Evolutionary conservation across 2,888 invertebrate genomes (phyloP), one percentile per base, ranked within the genome.

Genomic region (Lasioglossum morio): DNA sequence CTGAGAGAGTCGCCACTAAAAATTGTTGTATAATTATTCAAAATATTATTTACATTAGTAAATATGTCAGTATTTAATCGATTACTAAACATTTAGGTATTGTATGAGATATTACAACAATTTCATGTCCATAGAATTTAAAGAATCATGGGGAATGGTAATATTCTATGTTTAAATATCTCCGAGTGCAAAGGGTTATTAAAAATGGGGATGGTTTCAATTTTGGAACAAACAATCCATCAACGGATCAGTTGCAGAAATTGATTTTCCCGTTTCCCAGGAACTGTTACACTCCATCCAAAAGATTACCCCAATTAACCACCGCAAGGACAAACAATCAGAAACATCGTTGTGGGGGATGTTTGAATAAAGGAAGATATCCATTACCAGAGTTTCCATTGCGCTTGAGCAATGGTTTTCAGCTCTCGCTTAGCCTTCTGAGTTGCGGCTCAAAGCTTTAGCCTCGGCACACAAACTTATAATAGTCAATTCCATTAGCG

Each of bases 401-500:
- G 70, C 30, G 53, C 23, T 37, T 37, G 53, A 57, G 48, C 70
- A 19, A 37, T n/a, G 74, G 34, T 63, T 78, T 72, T 63, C 73
- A 60, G 60, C 76, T 70, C 69, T 72, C 14, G 34, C 48, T 37
- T 37, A 34, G 7, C 40, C 53, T 40, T 30, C 48, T 2, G 19
- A n/a, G 40, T 16, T 19, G 30, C 23, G 34, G 69, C 69, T 69
- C 72, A 27, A 69, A 73, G 46, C 60, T 60, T 34, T 46, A 73
- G 70, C 37, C 37, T 76, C 63, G 30, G 69, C 77, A 77, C 75
- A 75, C 84, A 75, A 84, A 84, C 84, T 84, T 83, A 78, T 83
- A 78, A 84, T 53, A 78, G 81, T 81, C 78, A 63, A 86, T 85
- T 81, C 85, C 78, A 84, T 78, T 81, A 81, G 66, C 66, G 75